Evolutionary conservation across 1,140 invertebrate genomes (phyloP), one percentile per base, ranked within the genome.

Genomic region (Lineus longissimus): DNA sequence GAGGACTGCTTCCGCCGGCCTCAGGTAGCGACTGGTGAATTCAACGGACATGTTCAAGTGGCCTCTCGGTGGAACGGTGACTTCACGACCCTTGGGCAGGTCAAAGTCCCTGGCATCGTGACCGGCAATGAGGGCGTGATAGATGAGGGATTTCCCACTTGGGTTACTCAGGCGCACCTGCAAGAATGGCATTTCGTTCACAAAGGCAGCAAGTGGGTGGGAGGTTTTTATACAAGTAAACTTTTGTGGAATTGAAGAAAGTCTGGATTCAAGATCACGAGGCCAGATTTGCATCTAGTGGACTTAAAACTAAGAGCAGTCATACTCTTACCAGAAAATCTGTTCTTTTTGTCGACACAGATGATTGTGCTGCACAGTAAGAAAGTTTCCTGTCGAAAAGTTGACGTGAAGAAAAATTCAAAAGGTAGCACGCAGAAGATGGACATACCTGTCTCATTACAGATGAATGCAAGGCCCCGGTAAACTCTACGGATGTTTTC

Each of bases 101-200:
- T 36, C 33, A 63, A 81, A 82, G 59, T 81, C 75, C 11, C 70
- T 57, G 17, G 76, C 73, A 69, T 81, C 77, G 29, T 61, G 68
- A 2, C 81, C 81, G 23, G 77, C 74, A n/a, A 82, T 61, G n/a
- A 81, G 59, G 0, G 76, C 67, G 40, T 75, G 67, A 67, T 81
- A 82, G 11, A 70, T 66, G 22, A 82, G 65, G 17, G 75, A 69
- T 59, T 81, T 81, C 25, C 47, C 59, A 68, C 76, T 81, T 2
- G 81, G 76, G 62, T 82, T 82, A 27, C 67, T 78, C 13, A 82
- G 56, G 60, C 78, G 78, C 15, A 82, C 75, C 76, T 81, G 64
- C n/a, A 62, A 64, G 33, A n/a, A 31, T n/a, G n/a, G n/a, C n/a
- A n/a, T n/a, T 41, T 41, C 4, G 19, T 9, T 25, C 23, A 31